Conservation (phyloP, 2,888 invertebrate species). For the Apodemia zela region DNA sequence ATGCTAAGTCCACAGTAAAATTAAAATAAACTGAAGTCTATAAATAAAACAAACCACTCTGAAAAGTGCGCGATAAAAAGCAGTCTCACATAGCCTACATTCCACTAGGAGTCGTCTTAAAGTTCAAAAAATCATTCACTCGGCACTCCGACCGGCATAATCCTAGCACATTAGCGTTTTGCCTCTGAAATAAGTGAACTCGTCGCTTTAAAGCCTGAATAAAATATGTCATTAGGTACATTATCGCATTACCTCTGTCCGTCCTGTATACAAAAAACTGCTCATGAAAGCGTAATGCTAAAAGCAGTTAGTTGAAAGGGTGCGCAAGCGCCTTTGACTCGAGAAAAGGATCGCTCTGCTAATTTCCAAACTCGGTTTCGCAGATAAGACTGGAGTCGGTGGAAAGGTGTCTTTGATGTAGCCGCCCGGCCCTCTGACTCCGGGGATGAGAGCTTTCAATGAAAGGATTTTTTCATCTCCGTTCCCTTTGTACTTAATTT, state of each 20-base stretch:
- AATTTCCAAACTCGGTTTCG: constrained; percentile 77
- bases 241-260: constrained; percentile 55
- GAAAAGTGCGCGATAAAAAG: constrained; percentile 26
- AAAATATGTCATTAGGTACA: constrained; percentile 68
- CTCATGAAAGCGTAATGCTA: constrained; percentile 66
- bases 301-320: constrained; percentile 57
- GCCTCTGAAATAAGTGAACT: constrained; percentile 42
- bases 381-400: constrained; percentile 72
- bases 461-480: constrained; percentile 80
- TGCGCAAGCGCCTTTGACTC: constrained; percentile 62
- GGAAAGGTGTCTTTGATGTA: constrained; percentile 75
- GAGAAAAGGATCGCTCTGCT: constrained; percentile 63
- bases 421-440: constrained; percentile 75
- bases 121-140: constrained; percentile 37
- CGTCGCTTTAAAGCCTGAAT: constrained; percentile 52
- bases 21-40: not conserved
- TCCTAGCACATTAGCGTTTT: constrained; percentile 42
- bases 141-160: constrained; percentile 41
- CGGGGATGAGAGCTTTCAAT: constrained; percentile 77
- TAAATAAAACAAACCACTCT: not conserved
- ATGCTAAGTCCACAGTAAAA: not conserved
- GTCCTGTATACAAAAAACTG: constrained; percentile 56
- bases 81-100: constrained; percentile 32
- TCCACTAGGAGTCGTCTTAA: constrained; percentile 35
- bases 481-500: constrained; percentile 81